Conservation (phyloP, 2,888 invertebrate genomes). For the Clepsis dumicolana region DNA sequence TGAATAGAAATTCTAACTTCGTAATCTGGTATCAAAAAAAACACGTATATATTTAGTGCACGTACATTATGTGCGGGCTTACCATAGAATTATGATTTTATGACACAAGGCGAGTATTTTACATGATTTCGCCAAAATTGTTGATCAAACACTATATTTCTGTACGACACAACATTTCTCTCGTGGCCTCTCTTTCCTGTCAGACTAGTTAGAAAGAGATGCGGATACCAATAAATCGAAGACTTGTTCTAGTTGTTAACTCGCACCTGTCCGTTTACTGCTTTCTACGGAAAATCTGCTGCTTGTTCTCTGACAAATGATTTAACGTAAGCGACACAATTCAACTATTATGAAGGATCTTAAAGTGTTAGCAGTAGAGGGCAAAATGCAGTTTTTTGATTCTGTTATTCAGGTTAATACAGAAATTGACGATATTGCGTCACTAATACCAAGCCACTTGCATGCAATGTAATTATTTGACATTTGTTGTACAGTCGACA, state of each 20-base stretch:
- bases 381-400: background rate
- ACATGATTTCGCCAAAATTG: too few relatives aligned
- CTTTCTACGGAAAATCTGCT: constrained; percentile 62
- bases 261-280: constrained; percentile 58
- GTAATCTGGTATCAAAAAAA: too few relatives aligned
- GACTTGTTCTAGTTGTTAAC: constrained; percentile 49
- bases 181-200: background rate
- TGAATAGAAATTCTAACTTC: too few relatives aligned
- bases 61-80: too few relatives aligned
- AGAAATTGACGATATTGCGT: background rate
- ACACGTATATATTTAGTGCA: too few relatives aligned
- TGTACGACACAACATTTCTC: background rate
- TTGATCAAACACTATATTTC: too few relatives aligned
- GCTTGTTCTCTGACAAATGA: background rate
- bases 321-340: background rate
- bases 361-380: background rate
- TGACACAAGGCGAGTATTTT: too few relatives aligned
- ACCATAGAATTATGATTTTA: too few relatives aligned
- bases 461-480: background rate
- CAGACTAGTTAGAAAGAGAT: background rate
- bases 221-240: background rate
- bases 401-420: background rate
- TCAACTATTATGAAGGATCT: background rate
- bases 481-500: background rate
- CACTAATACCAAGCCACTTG: background rate